phyloP scores from a whole-genome alignment of 2,888 invertebrate species.

The Leptinotarsa rubiginosa region DNA sequence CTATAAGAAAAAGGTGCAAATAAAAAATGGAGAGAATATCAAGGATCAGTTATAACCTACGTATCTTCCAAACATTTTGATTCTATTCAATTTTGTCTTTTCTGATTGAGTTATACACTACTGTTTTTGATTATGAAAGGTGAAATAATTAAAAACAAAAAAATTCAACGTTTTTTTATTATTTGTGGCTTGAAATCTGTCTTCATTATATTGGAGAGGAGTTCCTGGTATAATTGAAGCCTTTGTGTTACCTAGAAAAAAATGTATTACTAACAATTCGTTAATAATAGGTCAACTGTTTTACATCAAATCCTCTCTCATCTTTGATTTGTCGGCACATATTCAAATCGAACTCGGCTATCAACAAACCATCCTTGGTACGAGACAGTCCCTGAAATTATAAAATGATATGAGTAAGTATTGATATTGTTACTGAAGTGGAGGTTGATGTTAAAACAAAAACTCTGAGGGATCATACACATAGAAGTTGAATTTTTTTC shows the following conservation, averaged over 20 bases:
- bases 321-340: constrained; percentile 93
- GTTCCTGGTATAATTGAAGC: constrained; percentile 86
- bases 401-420: neutral
- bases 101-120: neutral
- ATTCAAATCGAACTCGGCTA: constrained; percentile 93
- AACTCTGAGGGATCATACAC: too few species aligned
- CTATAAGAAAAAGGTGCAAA: constrained; percentile 69
- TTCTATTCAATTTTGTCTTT: constrained; percentile 4
- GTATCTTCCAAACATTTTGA: neutral
- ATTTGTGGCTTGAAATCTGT: constrained; percentile 84
- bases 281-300: neutral
- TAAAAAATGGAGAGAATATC: constrained; percentile 25
- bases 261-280: constrained; percentile 8
- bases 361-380: constrained; percentile 76
- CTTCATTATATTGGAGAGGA: constrained; percentile 77
- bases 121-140: neutral
- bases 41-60: neutral
- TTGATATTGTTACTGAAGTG: too few species aligned
- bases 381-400: constrained; percentile 51
- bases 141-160: neutral
- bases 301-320: constrained; percentile 89
- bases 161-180: constrained; percentile 66
- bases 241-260: constrained; percentile 87
- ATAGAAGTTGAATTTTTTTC: too few species aligned
- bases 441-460: too few species aligned